Evolutionary conservation across 2,888 invertebrate genomes (phyloP).

Genomic region (Aromia moschata): DNA sequence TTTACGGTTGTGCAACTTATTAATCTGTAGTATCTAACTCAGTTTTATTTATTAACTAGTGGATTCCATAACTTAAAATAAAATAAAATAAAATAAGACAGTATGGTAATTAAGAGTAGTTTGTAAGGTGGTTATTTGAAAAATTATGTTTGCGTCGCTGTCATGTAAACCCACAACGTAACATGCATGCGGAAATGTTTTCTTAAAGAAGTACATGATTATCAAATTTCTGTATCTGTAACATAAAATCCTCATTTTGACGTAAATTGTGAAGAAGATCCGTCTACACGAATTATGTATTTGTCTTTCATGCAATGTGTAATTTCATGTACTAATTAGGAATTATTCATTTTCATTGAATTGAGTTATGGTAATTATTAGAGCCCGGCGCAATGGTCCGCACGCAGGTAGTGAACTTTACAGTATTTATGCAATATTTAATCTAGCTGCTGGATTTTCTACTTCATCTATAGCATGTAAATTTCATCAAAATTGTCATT

Average conservation of each 20-base stretch:
- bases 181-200: constrained; percentile 26
- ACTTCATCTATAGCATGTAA: no score
- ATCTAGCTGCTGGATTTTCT: no score
- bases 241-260: constrained; percentile 17
- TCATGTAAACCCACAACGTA: constrained; percentile 16
- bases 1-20: constrained; percentile 20
- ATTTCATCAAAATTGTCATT: no score
- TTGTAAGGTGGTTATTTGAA: no score
- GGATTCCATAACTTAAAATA: constrained; percentile 18
- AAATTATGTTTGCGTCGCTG: constrained; percentile 16
- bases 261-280: constrained; percentile 12
- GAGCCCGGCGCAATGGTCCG: no score
- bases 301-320: neutral
- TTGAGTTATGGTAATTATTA: no score
- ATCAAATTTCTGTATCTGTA: constrained; percentile 22
- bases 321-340: no score
- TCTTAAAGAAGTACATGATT: constrained; percentile 4
- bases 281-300: constrained; percentile 11
- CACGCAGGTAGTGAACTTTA: no score
- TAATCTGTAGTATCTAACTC: constrained; percentile 18
- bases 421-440: no score
- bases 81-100: constrained; percentile 14
- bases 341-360: no score
- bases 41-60: constrained; percentile 19
- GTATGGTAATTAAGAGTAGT: constrained; percentile 2